Conservation (phyloP, 2,888 invertebrate genomes). For the Temnothorax ravouxi region DNA sequence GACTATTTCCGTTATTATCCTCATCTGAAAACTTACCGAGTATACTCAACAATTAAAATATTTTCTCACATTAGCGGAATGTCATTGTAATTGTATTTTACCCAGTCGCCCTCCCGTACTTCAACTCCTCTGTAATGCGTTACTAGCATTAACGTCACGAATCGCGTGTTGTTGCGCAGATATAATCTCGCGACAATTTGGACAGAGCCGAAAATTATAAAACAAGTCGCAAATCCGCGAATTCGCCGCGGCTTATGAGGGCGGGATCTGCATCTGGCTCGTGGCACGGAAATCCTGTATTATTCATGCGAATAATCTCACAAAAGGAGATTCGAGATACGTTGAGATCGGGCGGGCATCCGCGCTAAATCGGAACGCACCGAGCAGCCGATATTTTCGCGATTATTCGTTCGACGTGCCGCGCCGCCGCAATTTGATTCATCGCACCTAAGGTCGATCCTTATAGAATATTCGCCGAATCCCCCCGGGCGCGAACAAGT, state of each 20-base stretch:
- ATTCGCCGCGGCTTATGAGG: conserved; percentile 9
- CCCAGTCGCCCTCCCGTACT: background rate
- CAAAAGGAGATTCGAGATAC: conserved; percentile 32
- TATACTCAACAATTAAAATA: conserved; percentile 2
- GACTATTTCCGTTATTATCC: background rate
- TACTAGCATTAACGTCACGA: background rate
- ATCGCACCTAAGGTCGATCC: conserved; percentile 48
- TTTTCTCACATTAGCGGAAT: background rate
- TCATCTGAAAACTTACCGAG: background rate
- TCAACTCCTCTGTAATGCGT: background rate
- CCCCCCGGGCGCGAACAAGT: conserved; percentile 41
- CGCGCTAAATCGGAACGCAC: conserved; percentile 3
- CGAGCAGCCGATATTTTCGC: conserved; percentile 39
- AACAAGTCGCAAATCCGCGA: conserved; percentile 44
- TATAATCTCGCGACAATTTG: conserved; percentile 42
- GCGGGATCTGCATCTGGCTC: conserved; percentile 40
- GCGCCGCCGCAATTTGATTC: conserved; percentile 33
- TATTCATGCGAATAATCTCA: conserved; percentile 52
- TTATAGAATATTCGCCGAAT: conserved; percentile 52
- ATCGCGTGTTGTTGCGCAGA: background rate
- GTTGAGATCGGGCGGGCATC: background rate
- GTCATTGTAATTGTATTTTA: background rate
- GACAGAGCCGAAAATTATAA: conserved; percentile 39
- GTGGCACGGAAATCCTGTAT: conserved; percentile 35
- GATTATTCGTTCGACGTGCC: conserved; percentile 50